A percentile compares a stretch with the other conserved stretches of the same genome.
phyloP scores from a whole-genome alignment of 2,888 invertebrate species.

The Drosophila sordidula region DNA sequence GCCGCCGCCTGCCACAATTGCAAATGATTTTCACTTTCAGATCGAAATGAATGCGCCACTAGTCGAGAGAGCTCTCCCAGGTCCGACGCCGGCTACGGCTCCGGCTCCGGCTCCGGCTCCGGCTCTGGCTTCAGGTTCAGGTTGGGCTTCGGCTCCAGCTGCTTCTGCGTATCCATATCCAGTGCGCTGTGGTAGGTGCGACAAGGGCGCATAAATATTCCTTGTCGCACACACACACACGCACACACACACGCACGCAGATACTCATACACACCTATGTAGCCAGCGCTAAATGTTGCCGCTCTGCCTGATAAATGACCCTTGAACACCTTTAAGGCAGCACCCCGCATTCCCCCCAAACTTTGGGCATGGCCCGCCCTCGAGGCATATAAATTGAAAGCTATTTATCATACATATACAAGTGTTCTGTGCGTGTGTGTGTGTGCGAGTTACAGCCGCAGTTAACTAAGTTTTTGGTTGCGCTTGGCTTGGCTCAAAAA shows the following conservation, averaged over 20 bases:
- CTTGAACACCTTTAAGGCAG: slow-evolving; percentile 80
- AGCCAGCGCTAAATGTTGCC: slow-evolving; percentile 74
- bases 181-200: slow-evolving; percentile 35
- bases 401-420: slow-evolving; percentile 81
- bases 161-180: slow-evolving; percentile 43
- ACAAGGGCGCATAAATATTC: slow-evolving; percentile 61
- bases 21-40: slow-evolving; percentile 81
- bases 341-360: slow-evolving; percentile 25
- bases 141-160: slow-evolving; percentile 12
- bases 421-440: slow-evolving; percentile 36
- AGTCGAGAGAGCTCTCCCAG: slow-evolving; percentile 36
- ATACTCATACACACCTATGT: slow-evolving; percentile 50
- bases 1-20: slow-evolving; percentile 72
- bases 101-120: slow-evolving; percentile 16
- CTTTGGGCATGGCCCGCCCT: slow-evolving; percentile 61
- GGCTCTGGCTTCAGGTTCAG: slow-evolving; percentile 9
- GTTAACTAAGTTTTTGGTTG: slow-evolving; percentile 78
- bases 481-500: slow-evolving; percentile 49
- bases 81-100: slow-evolving; percentile 9
- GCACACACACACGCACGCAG: slow-evolving; percentile 28
- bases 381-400: slow-evolving; percentile 83
- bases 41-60: slow-evolving; percentile 77
- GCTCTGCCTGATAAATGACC: slow-evolving; percentile 83
- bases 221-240: slow-evolving; percentile 58
- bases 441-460: slow-evolving; percentile 41